Conservation (phyloP, 2,113 vertebrate genomes). For the Rostratula benghalensis region DNA sequence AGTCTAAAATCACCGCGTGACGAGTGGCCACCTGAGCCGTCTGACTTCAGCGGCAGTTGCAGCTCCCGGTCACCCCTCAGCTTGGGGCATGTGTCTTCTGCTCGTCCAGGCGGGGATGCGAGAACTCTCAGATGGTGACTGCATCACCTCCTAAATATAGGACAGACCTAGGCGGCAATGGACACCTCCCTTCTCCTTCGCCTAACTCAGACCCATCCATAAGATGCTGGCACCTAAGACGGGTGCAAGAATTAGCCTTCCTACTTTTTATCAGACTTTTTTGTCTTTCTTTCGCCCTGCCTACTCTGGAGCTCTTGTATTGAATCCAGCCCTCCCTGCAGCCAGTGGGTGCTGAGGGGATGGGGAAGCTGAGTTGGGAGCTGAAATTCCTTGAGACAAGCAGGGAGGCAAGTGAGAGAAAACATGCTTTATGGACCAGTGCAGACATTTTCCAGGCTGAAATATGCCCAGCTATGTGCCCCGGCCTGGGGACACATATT, state of each 20-base stretch:
- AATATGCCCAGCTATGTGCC: neutral
- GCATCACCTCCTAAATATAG: neutral
- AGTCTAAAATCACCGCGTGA: neutral
- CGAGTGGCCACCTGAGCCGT: neutral
- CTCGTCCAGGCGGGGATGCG: neutral
- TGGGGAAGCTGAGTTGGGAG: neutral
- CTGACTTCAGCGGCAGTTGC: neutral
- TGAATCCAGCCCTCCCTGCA: neutral
- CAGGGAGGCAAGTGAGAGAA: neutral
- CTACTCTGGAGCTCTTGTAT: neutral
- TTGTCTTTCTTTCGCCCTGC: neutral
- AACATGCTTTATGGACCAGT: neutral
- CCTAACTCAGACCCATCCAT: rapidly evolving
- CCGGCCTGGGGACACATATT: neutral
- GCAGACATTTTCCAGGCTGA: neutral
- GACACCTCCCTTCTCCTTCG: neutral
- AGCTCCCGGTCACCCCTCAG: neutral
- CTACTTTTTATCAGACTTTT: neutral
- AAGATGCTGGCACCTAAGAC: neutral
- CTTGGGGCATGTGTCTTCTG: neutral
- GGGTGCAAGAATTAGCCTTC: neutral
- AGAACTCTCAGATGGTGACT: neutral
- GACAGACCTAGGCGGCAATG: rapidly evolving
- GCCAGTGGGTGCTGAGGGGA: rapidly evolving
- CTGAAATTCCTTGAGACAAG: neutral